Percentiles rank a stretch among this genome's conserved stretches.
Evolutionary conservation across 2,113 vertebrate species (phyloP).

Genomic region (Upupa epops): DNA sequence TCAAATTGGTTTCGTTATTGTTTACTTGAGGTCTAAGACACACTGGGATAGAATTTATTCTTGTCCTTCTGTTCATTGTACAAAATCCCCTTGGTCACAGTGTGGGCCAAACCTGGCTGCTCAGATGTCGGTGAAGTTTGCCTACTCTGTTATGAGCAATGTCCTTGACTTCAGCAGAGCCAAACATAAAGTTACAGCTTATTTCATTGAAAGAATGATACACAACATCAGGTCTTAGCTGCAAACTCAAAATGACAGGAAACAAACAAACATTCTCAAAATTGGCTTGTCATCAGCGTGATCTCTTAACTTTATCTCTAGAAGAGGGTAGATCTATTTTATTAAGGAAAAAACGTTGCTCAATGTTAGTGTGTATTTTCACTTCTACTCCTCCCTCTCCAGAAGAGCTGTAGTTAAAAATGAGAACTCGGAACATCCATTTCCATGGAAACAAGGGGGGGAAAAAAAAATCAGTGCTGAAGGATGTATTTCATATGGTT

Average conservation of each 20-base stretch:
- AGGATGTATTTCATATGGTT: not conserved
- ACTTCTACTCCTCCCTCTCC: not conserved
- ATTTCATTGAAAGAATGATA: not conserved
- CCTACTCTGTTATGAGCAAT: not conserved
- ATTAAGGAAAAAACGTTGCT: not conserved
- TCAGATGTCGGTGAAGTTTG: not conserved
- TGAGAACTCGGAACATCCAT: not conserved
- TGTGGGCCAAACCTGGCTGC: not conserved
- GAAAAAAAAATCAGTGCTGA: not conserved
- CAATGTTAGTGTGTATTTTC: not conserved
- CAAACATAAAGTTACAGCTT: not conserved
- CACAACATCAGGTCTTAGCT: not conserved
- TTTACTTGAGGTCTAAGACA: not conserved
- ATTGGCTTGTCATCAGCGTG: not conserved
- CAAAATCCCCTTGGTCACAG: rapidly evolving
- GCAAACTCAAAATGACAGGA: not conserved
- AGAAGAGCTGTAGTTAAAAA: not conserved
- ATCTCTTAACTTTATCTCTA: not conserved
- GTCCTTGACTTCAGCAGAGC: not conserved
- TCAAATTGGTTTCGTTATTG: not conserved
- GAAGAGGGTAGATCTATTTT: not conserved
- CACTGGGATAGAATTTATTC: not conserved
- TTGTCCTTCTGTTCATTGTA: not conserved
- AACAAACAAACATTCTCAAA: not conserved
- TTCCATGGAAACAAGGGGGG: not conserved